Evolutionary conservation across 2,888 invertebrate species (phyloP).

Genomic region (Ennomos quercinarius): DNA sequence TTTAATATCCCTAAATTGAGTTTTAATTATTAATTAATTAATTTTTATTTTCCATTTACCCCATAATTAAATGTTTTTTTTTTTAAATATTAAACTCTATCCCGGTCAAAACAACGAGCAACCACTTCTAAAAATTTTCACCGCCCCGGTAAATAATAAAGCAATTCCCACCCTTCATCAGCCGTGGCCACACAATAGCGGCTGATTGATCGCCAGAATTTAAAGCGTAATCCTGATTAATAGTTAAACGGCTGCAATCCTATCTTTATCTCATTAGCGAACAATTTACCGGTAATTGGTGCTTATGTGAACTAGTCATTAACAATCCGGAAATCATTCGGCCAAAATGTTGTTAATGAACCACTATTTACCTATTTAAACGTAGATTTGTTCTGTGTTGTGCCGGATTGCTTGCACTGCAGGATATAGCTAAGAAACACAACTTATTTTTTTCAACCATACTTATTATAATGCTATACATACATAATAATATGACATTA

Average conservation of each 20-base stretch:
- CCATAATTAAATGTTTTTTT: no score
- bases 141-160: slow-evolving; percentile 31
- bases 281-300: slow-evolving; percentile 28
- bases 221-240: slow-evolving; percentile 50
- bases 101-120: neutral
- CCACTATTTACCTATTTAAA: no score
- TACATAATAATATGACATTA: no score
- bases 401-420: no score
- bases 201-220: slow-evolving; percentile 51
- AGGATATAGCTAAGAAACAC: no score
- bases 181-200: slow-evolving; percentile 42
- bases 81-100: neutral
- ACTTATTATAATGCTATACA: no score
- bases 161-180: slow-evolving; percentile 26
- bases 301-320: slow-evolving; percentile 6
- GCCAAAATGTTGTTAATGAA: no score
- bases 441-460: no score
- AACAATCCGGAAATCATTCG: neutral
- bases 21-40: no score
- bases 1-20: no score
- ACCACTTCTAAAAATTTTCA: neutral
- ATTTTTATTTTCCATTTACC: no score
- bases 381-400: no score
- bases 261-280: slow-evolving; percentile 39
- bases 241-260: slow-evolving; percentile 42